Conservation (phyloP, 2,113 vertebrate genomes). For the Peromyscus maniculatus region DNA sequence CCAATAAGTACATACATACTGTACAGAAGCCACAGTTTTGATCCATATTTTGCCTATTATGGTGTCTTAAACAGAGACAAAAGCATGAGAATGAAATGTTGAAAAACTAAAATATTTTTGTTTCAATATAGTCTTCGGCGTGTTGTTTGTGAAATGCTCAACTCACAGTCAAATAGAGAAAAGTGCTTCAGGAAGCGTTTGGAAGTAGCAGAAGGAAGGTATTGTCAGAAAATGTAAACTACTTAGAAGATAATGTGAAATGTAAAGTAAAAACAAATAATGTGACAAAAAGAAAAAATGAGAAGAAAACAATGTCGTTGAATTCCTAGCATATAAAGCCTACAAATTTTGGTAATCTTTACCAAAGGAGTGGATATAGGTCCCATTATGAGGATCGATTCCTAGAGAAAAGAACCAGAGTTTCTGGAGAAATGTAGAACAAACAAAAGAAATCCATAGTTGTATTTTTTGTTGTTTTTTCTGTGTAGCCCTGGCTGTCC, state of each 20-base stretch:
- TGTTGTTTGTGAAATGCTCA: not conserved
- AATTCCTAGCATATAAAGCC: constrained; percentile 5
- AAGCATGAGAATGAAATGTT: not conserved
- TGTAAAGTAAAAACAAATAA: not conserved
- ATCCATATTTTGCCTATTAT: not conserved
- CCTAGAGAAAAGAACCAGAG: not conserved
- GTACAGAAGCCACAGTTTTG: not conserved
- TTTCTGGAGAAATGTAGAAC: not conserved
- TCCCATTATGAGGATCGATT: not conserved
- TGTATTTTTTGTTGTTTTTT: not conserved
- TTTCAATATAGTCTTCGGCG: not conserved
- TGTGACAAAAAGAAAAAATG: constrained; percentile 15
- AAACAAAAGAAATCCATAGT: constrained; percentile 43
- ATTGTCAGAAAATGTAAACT: not conserved
- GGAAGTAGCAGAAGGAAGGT: not conserved
- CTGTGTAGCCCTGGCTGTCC: not conserved
- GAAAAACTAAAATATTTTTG: not conserved
- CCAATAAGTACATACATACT: not conserved
- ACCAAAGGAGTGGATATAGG: constrained; percentile 4
- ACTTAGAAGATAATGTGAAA: not conserved
- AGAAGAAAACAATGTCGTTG: constrained; percentile 33
- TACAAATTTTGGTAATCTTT: constrained; percentile 28
- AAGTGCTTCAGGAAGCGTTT: not conserved
- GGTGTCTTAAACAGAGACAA: not conserved
- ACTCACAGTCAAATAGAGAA: not conserved